These are phyloP conservation scores for Pogonomyrmex californicus DNA, from an alignment of 1,140 invertebrate species.

Conservation along the genomic window DNA sequence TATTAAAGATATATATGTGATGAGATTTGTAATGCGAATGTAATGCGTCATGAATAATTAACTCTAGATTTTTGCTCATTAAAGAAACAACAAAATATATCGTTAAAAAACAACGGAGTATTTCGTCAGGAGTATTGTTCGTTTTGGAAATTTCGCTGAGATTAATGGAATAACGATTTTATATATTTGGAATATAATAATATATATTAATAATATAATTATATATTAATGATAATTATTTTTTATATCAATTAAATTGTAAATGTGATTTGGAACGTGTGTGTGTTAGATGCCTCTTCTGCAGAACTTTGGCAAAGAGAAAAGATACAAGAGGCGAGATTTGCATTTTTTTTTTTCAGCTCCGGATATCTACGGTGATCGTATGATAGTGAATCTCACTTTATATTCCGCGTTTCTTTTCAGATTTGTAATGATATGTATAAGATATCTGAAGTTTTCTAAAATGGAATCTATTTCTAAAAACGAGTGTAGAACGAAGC, in stretches of 20 bases:
- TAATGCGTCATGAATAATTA: neutral
- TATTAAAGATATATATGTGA: neutral
- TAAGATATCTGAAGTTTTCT: constrained; percentile 5
- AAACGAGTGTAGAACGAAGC: constrained; percentile 7
- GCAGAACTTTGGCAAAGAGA: neutral
- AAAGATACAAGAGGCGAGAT: constrained; percentile 28
- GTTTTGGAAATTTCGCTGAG: no score
- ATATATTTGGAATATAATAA: neutral
- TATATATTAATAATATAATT: no score
- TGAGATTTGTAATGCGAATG: neutral
- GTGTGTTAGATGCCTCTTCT: constrained; percentile 16
- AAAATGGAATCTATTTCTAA: neutral
- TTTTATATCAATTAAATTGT: neutral
- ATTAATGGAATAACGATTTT: neutral
- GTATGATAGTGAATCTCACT: constrained; percentile 14
- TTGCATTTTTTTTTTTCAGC: constrained; percentile 53
- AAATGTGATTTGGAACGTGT: neutral
- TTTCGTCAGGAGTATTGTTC: no score
- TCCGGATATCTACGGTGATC: constrained; percentile 33
- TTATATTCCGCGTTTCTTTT: constrained; percentile 18
- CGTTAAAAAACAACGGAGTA: neutral
- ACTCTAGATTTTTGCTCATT: neutral
- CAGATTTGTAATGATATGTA: neutral
- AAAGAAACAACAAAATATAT: neutral
- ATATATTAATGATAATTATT: neutral